phyloP scores from a whole-genome alignment of 1,140 invertebrate species.

The Stenopsyche tienmushanensis region DNA sequence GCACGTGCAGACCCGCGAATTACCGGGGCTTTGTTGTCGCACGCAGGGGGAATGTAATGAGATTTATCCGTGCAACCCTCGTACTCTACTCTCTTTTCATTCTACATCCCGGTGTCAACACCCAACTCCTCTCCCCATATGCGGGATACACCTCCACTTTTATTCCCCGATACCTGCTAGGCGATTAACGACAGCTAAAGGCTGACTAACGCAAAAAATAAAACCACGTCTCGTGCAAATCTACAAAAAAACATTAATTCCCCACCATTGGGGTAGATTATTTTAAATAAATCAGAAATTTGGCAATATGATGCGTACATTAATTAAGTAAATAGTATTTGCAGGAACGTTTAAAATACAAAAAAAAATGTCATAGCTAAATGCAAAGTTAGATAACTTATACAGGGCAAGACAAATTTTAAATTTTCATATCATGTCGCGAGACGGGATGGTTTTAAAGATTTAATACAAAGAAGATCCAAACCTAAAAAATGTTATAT shows the following conservation, averaged over 20 bases:
- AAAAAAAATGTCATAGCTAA: too few species aligned
- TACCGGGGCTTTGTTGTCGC: constrained; percentile 38
- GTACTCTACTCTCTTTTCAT: neutral
- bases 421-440: too few species aligned
- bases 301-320: neutral
- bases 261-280: neutral
- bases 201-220: too few species aligned
- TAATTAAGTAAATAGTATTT: too few species aligned
- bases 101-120: neutral
- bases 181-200: neutral
- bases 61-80: constrained; percentile 29
- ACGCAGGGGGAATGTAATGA: constrained; percentile 39
- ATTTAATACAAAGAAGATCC: too few species aligned
- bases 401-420: too few species aligned
- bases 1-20: constrained; percentile 29
- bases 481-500: too few species aligned
- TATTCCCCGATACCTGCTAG: neutral
- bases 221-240: neutral
- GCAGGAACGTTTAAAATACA: too few species aligned
- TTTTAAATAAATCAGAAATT: neutral
- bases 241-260: neutral
- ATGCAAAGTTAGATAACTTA: too few species aligned
- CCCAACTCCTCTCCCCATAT: neutral
- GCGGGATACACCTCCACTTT: neutral
- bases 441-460: too few species aligned